Evolutionary conservation across 2,113 vertebrate genomes (phyloP).

Genomic region (Cepphus grylle): DNA sequence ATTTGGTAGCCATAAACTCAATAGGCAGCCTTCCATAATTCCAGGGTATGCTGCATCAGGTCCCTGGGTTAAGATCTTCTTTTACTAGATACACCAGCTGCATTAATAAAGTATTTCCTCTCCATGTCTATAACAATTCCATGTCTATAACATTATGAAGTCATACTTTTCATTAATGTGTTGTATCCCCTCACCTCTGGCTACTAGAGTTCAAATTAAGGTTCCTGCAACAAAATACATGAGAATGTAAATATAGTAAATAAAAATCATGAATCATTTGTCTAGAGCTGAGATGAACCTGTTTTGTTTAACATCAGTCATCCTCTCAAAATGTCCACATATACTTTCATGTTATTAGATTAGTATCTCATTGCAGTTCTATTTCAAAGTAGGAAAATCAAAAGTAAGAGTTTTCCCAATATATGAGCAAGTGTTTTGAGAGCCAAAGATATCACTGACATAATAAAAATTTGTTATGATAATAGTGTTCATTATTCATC

Average conservation of each 20-base stretch:
- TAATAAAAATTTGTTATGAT: not conserved
- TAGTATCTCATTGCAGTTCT: not conserved
- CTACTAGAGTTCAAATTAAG: not conserved
- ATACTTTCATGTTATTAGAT: not conserved
- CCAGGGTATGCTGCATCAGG: not conserved
- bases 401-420: not conserved
- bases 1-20: not conserved
- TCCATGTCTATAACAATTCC: not conserved
- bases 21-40: not conserved
- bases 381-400: not conserved
- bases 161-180: not conserved
- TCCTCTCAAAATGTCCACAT: not conserved
- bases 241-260: not conserved
- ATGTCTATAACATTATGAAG: not conserved
- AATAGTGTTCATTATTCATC: not conserved
- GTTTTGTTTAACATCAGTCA: not conserved
- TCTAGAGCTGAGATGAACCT: not conserved
- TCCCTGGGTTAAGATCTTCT: not conserved
- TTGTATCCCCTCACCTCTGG: not conserved
- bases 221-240: not conserved
- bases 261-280: not conserved
- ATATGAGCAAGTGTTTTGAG: not conserved
- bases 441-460: not conserved
- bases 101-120: not conserved
- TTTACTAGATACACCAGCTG: not conserved